These are phyloP conservation scores for Sycophila texana DNA, from an alignment of 2,888 invertebrate species.

Conservation along the genomic window DNA sequence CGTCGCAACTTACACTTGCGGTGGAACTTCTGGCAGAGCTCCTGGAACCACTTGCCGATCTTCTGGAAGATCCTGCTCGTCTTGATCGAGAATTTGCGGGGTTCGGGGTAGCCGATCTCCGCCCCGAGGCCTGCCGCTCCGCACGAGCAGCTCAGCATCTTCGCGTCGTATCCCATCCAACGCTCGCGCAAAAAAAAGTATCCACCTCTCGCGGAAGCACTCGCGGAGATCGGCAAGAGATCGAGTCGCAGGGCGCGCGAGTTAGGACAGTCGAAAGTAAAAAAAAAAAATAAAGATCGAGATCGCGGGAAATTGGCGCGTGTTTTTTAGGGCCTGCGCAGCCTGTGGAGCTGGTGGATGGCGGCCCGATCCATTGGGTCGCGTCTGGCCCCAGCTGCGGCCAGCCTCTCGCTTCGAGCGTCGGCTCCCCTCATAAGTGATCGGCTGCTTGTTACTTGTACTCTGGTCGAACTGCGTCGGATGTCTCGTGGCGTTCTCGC, in stretches of 20 bases:
- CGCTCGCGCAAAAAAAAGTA: not conserved
- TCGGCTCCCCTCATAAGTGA: conserved; percentile 50
- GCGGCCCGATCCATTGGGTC: conserved; percentile 46
- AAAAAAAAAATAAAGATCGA: too few species aligned
- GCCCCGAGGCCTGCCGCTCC: conserved; percentile 43
- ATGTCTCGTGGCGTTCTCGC: too few species aligned
- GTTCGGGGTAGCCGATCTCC: conserved; percentile 31
- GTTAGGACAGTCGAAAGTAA: not conserved
- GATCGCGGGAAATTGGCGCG: too few species aligned
- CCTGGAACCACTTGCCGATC: conserved; percentile 68
- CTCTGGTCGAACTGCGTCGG: too few species aligned
- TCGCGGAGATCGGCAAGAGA: too few species aligned
- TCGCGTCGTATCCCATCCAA: conserved; percentile 15
- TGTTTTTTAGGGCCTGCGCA: not conserved
- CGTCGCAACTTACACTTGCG: conserved; percentile 46
- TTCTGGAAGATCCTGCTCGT: conserved; percentile 64
- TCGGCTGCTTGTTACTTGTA: too few species aligned
- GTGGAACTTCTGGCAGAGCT: conserved; percentile 64
- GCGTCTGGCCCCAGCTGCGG: conserved; percentile 2
- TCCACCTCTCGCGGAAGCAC: not conserved
- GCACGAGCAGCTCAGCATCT: conserved; percentile 61
- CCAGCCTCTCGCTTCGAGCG: conserved; percentile 39
- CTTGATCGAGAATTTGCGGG: conserved; percentile 61
- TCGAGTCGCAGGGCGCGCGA: not conserved
- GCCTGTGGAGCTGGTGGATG: conserved; percentile 39